Percentiles rank a stretch among this genome's conserved stretches.
Evolutionary conservation across 2,888 invertebrate species (phyloP).

Genomic region (Lithodes maja): DNA sequence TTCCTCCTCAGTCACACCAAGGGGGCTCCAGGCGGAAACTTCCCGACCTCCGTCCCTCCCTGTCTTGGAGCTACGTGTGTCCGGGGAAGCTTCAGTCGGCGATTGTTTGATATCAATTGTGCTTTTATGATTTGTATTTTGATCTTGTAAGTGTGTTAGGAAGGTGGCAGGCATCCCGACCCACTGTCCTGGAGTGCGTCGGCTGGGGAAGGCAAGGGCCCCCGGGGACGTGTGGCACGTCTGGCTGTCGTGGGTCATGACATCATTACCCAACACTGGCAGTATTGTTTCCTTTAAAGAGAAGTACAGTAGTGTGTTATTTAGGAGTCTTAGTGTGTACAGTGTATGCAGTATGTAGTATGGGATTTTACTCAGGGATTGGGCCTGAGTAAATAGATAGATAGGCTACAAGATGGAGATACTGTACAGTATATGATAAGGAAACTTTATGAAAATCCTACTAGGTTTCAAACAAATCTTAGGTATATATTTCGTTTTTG

Average conservation of each 20-base stretch:
- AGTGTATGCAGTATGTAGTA: too few relatives aligned
- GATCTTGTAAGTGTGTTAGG: not conserved
- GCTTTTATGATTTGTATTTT: not conserved
- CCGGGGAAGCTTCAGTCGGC: not conserved
- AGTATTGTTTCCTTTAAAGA: constrained; percentile 9
- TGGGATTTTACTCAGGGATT: too few relatives aligned
- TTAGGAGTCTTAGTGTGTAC: too few relatives aligned
- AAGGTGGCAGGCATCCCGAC: constrained; percentile 42
- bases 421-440: too few relatives aligned
- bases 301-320: not conserved
- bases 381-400: too few relatives aligned
- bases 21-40: not conserved
- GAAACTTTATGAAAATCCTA: too few relatives aligned
- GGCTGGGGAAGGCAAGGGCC: constrained; percentile 25
- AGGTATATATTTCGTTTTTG: too few relatives aligned
- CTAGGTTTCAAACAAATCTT: too few relatives aligned
- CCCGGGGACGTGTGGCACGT: constrained; percentile 10
- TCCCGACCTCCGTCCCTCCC: too few relatives aligned
- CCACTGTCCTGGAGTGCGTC: constrained; percentile 27
- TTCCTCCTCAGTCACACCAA: not conserved
- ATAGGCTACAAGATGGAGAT: too few relatives aligned
- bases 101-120: not conserved
- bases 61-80: not conserved
- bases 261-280: constrained; percentile 34
- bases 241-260: constrained; percentile 44